phyloP scores from a whole-genome alignment of 2,113 vertebrate species.

The Ciconia stormi region DNA sequence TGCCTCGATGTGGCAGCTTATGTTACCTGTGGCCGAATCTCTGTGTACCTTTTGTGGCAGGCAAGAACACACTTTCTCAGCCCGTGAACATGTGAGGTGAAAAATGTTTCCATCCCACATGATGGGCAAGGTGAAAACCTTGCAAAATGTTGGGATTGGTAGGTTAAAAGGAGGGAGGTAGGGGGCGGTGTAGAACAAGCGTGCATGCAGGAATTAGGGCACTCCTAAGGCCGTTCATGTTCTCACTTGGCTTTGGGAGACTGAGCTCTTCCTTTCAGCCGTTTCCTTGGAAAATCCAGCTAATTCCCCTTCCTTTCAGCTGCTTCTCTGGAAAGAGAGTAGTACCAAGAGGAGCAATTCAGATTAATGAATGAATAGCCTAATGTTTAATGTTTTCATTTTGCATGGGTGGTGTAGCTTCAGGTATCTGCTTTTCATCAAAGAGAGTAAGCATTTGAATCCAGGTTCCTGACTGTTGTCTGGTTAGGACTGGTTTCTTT shows the following conservation, averaged over 20 bases:
- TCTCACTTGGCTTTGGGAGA: neutral
- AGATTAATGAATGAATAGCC: neutral
- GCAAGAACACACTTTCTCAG: neutral
- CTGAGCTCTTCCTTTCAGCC: neutral
- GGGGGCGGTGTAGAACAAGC: accelerated
- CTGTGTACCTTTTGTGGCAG: accelerated
- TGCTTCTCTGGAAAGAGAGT: neutral
- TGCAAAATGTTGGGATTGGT: neutral
- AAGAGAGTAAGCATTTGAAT: neutral
- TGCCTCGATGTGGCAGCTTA: accelerated
- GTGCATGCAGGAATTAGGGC: neutral
- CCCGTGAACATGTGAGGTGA: accelerated
- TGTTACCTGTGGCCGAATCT: neutral
- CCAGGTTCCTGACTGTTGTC: accelerated
- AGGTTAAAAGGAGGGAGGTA: neutral
- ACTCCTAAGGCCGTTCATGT: neutral
- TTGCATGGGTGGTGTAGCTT: neutral
- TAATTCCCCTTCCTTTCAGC: neutral
- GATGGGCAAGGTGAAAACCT: accelerated
- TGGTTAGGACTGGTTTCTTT: neutral
- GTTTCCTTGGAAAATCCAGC: neutral
- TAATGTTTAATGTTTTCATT: neutral
- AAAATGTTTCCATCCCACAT: neutral
- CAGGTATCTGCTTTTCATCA: neutral
- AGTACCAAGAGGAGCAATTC: neutral